Percentiles rank a stretch among this genome's conserved stretches.
Evolutionary conservation across 2,888 invertebrate genomes (phyloP).

Genomic region (Leucozona laternaria): DNA sequence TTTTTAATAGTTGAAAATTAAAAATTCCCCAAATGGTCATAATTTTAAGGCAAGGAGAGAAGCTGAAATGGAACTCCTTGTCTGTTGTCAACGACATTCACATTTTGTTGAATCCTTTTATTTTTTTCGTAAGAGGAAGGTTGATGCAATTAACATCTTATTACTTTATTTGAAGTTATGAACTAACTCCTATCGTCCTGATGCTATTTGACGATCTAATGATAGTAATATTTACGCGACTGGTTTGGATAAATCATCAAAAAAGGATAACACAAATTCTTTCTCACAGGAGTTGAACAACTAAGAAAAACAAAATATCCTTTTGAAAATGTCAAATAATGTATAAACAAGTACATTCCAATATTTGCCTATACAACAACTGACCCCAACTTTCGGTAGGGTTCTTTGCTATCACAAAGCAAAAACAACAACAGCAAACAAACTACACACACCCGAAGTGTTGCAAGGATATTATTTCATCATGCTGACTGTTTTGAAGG

Average conservation of each 20-base stretch:
- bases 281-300: slow-evolving; percentile 16
- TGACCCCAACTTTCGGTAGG: slow-evolving; percentile 15
- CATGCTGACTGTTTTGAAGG: slow-evolving; percentile 26
- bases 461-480: slow-evolving; percentile 43
- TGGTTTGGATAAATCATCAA: slow-evolving; percentile 18
- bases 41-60: slow-evolving; percentile 44
- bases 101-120: slow-evolving; percentile 18
- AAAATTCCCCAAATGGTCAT: slow-evolving; percentile 65
- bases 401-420: background rate
- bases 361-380: slow-evolving; percentile 50
- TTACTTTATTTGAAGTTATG: slow-evolving; percentile 25
- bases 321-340: slow-evolving; percentile 26
- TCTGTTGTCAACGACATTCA: slow-evolving; percentile 65
- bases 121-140: background rate
- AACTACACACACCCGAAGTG: slow-evolving; percentile 4
- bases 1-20: slow-evolving; percentile 50
- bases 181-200: slow-evolving; percentile 21
- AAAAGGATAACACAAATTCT: slow-evolving; percentile 12
- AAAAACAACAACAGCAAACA: slow-evolving; percentile 2
- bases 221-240: slow-evolving; percentile 32
- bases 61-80: slow-evolving; percentile 15
- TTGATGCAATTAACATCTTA: slow-evolving; percentile 27
- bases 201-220: slow-evolving; percentile 21
- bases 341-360: slow-evolving; percentile 43
- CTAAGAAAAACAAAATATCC: slow-evolving; percentile 41